Conservation (phyloP, 2,113 vertebrate species). For the Lampris incognitus region DNA sequence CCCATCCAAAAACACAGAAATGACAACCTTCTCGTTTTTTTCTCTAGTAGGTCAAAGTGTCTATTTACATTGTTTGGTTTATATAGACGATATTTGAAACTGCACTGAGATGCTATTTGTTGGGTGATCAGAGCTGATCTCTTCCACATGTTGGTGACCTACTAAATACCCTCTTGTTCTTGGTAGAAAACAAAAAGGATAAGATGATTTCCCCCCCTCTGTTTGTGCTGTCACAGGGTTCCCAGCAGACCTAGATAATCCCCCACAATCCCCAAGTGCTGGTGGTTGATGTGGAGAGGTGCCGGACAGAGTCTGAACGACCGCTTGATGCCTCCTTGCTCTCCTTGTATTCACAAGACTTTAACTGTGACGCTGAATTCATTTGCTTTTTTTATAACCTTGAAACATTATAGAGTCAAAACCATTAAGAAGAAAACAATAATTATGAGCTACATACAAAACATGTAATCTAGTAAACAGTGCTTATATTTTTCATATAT, state of each 20-base stretch:
- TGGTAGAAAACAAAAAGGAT: too few species aligned
- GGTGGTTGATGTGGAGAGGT: constrained; percentile 45
- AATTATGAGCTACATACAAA: constrained; percentile 71
- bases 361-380: constrained; percentile 78
- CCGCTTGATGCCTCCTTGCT: constrained; percentile 64
- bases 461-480: constrained; percentile 81
- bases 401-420: constrained; percentile 65
- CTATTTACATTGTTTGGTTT: too few species aligned
- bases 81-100: too few species aligned
- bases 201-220: neutral
- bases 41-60: too few species aligned
- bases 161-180: neutral
- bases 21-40: too few species aligned
- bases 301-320: constrained; percentile 67
- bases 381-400: constrained; percentile 72
- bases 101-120: too few species aligned
- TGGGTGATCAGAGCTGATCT: too few species aligned
- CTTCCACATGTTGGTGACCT: neutral
- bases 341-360: constrained; percentile 70
- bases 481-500: constrained; percentile 84
- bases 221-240: constrained; percentile 83
- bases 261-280: constrained; percentile 51
- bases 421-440: constrained; percentile 20
- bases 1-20: too few species aligned
- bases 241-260: constrained; percentile 90